Conservation (phyloP, 2,888 invertebrate species). For the Heliconius charithonia region DNA sequence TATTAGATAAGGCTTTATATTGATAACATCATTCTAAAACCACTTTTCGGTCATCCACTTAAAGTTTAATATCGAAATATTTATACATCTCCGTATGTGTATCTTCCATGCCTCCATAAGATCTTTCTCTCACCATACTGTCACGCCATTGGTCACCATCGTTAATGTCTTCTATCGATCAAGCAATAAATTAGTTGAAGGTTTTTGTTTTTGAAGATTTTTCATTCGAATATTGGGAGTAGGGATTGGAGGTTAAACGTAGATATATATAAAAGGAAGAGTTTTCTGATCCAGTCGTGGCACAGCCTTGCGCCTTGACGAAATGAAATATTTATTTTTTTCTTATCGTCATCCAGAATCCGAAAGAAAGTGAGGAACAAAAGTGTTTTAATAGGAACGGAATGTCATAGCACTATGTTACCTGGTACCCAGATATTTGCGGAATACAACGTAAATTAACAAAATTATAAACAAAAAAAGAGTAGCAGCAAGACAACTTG, state of each 20-base stretch:
- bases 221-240: neutral
- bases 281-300: neutral
- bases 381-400: no score
- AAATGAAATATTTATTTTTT: no score
- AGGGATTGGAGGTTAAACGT: neutral
- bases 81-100: no score
- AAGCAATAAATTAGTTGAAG: conserved; percentile 29
- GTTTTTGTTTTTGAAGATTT: conserved; percentile 28
- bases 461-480: no score
- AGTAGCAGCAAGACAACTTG: neutral
- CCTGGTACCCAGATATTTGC: no score
- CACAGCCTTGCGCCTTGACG: no score
- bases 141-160: conserved; percentile 32
- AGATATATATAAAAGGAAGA: neutral
- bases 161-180: conserved; percentile 29
- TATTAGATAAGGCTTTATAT: conserved; percentile 13
- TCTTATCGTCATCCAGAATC: no score
- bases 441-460: no score
- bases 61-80: conserved; percentile 14
- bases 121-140: conserved; percentile 21
- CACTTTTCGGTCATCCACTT: neutral
- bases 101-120: neutral
- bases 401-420: no score
- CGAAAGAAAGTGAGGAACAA: no score
- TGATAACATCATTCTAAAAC: neutral